Evolutionary conservation across 2,113 vertebrate genomes (phyloP).

Genomic region (Microtus richardsoni): DNA sequence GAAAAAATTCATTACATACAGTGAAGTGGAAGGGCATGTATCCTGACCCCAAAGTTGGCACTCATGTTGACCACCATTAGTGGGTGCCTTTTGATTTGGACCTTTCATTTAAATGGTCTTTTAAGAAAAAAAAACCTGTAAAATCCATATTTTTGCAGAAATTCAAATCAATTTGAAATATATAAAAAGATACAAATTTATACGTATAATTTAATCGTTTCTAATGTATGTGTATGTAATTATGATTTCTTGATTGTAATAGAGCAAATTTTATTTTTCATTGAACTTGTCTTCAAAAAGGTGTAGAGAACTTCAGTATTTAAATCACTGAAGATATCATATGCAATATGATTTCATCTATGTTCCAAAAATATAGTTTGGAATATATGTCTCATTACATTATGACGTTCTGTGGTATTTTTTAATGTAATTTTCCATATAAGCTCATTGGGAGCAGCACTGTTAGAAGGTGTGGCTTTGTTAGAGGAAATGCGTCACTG

Average conservation of each 20-base stretch:
- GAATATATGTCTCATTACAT: constrained; percentile 45
- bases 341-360: constrained; percentile 45
- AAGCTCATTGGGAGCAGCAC: neutral
- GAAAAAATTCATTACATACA: neutral
- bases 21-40: neutral
- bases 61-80: neutral
- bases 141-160: neutral
- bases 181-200: neutral
- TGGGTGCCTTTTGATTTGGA: neutral
- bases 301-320: neutral
- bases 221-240: constrained; percentile 38
- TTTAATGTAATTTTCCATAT: neutral
- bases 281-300: constrained; percentile 8
- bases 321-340: constrained; percentile 45
- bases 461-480: neutral
- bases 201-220: constrained; percentile 25
- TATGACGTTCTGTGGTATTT: neutral
- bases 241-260: neutral
- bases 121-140: neutral
- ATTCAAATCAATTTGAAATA: neutral
- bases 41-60: neutral
- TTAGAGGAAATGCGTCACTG: neutral
- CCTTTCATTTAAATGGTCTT: neutral
- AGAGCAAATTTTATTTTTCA: constrained; percentile 26
- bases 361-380: constrained; percentile 37